Conservation (phyloP, 2,797 vertebrate genomes). For the Caiman crocodilus region DNA sequence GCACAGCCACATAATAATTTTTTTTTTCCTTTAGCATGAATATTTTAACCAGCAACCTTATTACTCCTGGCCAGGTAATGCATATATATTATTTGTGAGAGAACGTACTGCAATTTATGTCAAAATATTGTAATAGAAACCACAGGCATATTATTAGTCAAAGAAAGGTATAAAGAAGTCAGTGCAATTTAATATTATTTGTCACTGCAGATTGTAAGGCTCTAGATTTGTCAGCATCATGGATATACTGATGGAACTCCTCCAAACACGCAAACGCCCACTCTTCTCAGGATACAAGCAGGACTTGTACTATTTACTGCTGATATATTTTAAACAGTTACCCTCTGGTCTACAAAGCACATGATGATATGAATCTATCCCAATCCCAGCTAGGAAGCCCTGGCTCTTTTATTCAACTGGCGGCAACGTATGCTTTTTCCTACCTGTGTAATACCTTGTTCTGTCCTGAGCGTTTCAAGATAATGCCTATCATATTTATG, state of each 20-base stretch:
- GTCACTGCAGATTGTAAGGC: background rate
- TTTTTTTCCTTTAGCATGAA: background rate
- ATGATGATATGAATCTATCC: background rate
- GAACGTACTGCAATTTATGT: background rate
- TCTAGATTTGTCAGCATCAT: background rate
- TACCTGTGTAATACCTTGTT: no score
- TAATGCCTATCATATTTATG: background rate
- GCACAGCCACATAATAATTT: background rate
- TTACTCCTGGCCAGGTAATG: background rate
- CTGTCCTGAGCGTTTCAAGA: background rate
- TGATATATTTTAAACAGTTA: background rate
- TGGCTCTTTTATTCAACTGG: background rate
- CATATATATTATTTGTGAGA: background rate
- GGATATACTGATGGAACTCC: background rate
- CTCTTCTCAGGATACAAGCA: no score
- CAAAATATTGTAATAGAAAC: background rate
- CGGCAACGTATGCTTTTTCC: background rate
- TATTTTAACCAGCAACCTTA: constrained; percentile 16
- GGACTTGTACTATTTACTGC: background rate
- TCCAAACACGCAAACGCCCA: no score
- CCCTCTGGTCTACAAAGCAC: background rate
- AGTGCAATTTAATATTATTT: background rate
- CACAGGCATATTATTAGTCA: background rate
- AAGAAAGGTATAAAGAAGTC: background rate
- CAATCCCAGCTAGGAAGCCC: background rate